phyloP scores from a whole-genome alignment of 2,888 invertebrate genomes.

The Lasioglossum figueresi region DNA sequence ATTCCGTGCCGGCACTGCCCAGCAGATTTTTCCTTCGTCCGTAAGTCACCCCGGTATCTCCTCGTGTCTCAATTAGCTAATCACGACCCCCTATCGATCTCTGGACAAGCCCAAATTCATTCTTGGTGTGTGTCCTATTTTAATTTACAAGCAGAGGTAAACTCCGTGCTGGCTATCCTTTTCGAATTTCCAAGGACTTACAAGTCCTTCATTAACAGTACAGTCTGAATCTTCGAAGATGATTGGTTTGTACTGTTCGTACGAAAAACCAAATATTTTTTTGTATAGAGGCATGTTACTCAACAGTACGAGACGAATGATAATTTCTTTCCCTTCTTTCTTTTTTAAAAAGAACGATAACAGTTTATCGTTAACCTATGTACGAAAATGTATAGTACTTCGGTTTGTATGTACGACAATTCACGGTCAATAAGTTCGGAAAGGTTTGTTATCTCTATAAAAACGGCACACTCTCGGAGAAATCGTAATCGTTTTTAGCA shows the following conservation, averaged over 20 bases:
- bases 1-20: constrained; percentile 79
- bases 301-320: constrained; percentile 46
- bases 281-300: constrained; percentile 33
- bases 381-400: constrained; percentile 44
- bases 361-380: constrained; percentile 56
- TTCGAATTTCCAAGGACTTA: constrained; percentile 60
- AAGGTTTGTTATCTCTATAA: constrained; percentile 44
- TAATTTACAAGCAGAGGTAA: constrained; percentile 60
- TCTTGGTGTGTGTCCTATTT: constrained; percentile 60
- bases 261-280: constrained; percentile 33
- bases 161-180: constrained; percentile 52
- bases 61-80: constrained; percentile 67
- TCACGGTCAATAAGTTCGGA: constrained; percentile 51
- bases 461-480: constrained; percentile 31
- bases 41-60: constrained; percentile 68
- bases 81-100: constrained; percentile 70
- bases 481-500: constrained; percentile 28
- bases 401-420: constrained; percentile 41
- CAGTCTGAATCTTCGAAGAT: constrained; percentile 42
- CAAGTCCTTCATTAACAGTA: constrained; percentile 55
- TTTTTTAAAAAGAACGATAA: constrained; percentile 42
- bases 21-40: constrained; percentile 68
- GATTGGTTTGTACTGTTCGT: constrained; percentile 49
- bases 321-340: constrained; percentile 22
- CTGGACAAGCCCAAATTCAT: constrained; percentile 62